These are phyloP conservation scores for Anoplophora glabripennis DNA, from an alignment of 1,140 invertebrate genomes.

Conservation along the genomic window DNA sequence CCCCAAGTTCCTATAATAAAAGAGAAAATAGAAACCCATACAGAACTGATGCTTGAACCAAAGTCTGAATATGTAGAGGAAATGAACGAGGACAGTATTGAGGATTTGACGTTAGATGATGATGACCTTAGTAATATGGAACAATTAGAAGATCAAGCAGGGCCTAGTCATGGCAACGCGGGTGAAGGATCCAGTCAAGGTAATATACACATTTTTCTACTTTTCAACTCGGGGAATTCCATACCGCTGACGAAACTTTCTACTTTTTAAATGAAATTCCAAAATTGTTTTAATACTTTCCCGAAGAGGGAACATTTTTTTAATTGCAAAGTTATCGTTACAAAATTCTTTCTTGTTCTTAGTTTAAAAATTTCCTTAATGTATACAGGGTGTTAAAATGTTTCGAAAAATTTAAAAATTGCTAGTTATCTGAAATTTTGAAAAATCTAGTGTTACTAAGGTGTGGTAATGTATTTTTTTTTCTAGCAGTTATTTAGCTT, in stretches of 20 bases:
- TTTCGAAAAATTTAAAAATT: too few relatives aligned
- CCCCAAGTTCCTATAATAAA: conserved; percentile 49
- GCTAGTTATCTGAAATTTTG: too few relatives aligned
- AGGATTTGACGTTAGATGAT: conserved; percentile 78
- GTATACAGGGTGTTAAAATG: too few relatives aligned
- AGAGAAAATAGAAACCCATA: conserved; percentile 50
- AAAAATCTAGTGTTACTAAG: too few relatives aligned
- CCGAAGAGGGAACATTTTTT: too few relatives aligned
- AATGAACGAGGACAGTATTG: conserved; percentile 70
- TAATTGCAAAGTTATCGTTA: too few relatives aligned
- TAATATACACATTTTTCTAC: conserved; percentile 19
- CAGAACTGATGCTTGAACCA: conserved; percentile 65
- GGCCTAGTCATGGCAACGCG: conserved; percentile 56
- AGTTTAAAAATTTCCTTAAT: too few relatives aligned
- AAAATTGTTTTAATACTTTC: too few relatives aligned
- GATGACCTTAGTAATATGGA: conserved; percentile 67
- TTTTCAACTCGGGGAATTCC: neutral
- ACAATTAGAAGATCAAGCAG: conserved; percentile 57
- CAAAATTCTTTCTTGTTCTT: too few relatives aligned
- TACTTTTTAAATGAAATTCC: too few relatives aligned
- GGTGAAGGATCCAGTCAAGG: conserved; percentile 60
- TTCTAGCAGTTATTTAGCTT: too few relatives aligned
- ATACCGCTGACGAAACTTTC: neutral
- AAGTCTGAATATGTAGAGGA: conserved; percentile 75
- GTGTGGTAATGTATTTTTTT: too few relatives aligned